Percentiles rank a stretch among this genome's conserved stretches.
These are phyloP conservation scores for Meloe dianella DNA, from an alignment of 2,888 invertebrate genomes.

Conservation along the genomic window DNA sequence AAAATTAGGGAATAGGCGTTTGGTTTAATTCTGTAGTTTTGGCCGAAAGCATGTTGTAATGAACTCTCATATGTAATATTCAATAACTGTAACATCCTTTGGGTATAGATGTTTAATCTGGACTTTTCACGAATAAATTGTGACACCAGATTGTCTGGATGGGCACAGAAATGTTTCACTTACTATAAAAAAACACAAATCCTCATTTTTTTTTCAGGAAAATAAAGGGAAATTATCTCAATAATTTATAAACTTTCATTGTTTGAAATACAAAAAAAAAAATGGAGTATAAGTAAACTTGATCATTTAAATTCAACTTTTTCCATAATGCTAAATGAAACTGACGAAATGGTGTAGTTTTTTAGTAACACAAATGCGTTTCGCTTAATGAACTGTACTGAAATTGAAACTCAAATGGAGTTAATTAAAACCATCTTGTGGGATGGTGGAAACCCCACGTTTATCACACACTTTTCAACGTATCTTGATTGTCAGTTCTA, in stretches of 20 bases:
- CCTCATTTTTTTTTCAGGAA: background rate
- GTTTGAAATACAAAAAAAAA: background rate
- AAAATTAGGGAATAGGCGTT: constrained; percentile 13
- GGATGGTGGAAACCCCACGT: no score
- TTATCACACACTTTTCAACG: no score
- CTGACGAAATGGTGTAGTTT: no score
- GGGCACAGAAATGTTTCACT: background rate
- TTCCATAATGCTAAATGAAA: no score
- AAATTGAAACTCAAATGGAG: no score
- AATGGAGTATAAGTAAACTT: background rate
- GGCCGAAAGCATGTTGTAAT: background rate
- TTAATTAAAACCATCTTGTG: no score
- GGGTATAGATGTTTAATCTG: constrained; percentile 8
- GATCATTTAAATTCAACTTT: background rate
- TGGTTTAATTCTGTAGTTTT: background rate
- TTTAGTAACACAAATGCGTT: no score
- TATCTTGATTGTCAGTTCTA: no score
- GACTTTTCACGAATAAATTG: constrained; percentile 1
- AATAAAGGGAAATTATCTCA: background rate
- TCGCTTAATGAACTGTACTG: no score
- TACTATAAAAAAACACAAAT: no score
- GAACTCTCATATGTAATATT: constrained; percentile 11
- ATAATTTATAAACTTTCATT: constrained; percentile 1
- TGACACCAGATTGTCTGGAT: background rate
- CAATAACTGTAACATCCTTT: constrained; percentile 13